Conservation (phyloP, 2,797 vertebrate species). For the Melanogrammus aeglefinus region DNA sequence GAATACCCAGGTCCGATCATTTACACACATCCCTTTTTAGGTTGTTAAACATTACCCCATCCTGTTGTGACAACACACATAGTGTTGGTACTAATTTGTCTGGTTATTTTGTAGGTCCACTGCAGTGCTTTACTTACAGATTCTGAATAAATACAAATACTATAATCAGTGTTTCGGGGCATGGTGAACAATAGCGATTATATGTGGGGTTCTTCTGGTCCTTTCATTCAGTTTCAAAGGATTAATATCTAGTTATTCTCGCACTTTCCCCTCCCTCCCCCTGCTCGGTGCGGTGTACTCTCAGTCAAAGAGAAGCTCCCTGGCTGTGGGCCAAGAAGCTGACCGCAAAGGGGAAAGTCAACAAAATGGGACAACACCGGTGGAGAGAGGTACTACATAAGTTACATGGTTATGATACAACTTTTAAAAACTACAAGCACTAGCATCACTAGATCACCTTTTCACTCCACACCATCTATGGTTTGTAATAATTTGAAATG, state of each 20-base stretch:
- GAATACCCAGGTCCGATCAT: neutral
- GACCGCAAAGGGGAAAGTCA: slow-evolving; percentile 51
- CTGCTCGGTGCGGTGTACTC: slow-evolving; percentile 8
- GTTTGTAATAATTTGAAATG: no score
- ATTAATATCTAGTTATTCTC: slow-evolving; percentile 35
- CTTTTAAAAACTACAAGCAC: neutral
- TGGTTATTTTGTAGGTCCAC: neutral
- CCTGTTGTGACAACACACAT: neutral
- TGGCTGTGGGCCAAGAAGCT: slow-evolving; percentile 66
- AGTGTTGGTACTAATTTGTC: no score
- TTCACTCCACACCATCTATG: neutral
- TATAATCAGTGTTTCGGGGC: neutral
- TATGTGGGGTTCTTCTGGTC: slow-evolving; percentile 11
- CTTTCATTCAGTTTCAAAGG: slow-evolving; percentile 20
- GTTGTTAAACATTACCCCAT: neutral
- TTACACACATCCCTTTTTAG: neutral
- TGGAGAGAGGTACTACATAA: slow-evolving; percentile 58
- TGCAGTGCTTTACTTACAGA: neutral
- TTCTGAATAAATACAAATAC: neutral
- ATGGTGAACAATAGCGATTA: neutral
- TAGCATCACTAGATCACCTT: neutral
- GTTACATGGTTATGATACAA: neutral
- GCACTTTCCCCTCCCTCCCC: slow-evolving; percentile 19
- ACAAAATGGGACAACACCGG: slow-evolving; percentile 37
- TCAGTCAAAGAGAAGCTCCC: slow-evolving; percentile 65